Evolutionary conservation across 2,888 invertebrate species (phyloP).

Genomic region (Sclerodermus sp.): DNA sequence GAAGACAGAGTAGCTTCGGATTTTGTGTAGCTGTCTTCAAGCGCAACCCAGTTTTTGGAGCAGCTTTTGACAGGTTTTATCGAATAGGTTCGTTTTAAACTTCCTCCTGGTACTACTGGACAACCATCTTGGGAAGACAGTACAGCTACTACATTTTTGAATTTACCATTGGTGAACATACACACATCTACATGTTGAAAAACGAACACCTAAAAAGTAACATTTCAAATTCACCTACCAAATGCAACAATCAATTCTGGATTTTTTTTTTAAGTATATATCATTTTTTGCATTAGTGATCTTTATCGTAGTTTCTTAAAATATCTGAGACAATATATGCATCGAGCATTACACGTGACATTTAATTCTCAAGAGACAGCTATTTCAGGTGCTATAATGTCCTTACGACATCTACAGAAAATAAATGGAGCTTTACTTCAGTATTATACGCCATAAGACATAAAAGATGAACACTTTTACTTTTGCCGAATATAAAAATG

Average conservation of each 20-base stretch:
- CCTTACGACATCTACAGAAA: not conserved
- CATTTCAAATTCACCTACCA: no score
- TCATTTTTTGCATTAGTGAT: no score
- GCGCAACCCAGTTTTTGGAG: conserved; percentile 88
- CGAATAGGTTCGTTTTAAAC: conserved; percentile 66
- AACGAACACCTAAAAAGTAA: conserved; percentile 80
- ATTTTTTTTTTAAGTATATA: no score
- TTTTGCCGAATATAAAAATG: no score
- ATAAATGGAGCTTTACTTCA: not conserved
- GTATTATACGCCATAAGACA: no score
- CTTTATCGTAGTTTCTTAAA: no score
- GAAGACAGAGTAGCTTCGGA: conserved; percentile 62
- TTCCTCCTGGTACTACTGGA: conserved; percentile 69
- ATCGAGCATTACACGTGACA: no score
- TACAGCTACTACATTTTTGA: conserved; percentile 86
- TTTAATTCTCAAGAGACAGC: no score
- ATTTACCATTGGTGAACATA: conserved; percentile 93
- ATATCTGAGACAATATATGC: no score
- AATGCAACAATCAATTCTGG: no score
- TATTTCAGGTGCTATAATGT: no score
- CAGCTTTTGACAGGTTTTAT: conserved; percentile 74
- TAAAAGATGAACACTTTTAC: no score
- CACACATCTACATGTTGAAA: conserved; percentile 92
- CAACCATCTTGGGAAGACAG: conserved; percentile 66
- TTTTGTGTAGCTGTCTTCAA: conserved; percentile 73